A percentile compares a stretch with the other conserved stretches of the same genome.
Evolutionary conservation across 1,140 invertebrate species (phyloP).

Genomic region (Pristionchus pacificus): DNA sequence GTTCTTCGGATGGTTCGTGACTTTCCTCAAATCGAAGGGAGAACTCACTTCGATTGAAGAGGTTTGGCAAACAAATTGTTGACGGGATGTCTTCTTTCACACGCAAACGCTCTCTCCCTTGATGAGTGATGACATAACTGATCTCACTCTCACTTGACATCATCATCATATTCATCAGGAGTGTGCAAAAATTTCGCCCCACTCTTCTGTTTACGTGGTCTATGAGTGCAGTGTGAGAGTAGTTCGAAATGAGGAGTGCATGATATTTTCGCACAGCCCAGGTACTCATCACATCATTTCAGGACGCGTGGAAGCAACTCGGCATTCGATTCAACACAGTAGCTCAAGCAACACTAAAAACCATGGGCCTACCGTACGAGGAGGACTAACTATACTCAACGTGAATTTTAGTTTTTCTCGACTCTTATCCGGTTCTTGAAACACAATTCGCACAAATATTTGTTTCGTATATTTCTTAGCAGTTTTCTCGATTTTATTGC

Average conservation of each 20-base stretch:
- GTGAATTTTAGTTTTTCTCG: not conserved
- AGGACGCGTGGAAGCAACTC: not conserved
- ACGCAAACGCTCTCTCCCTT: no score
- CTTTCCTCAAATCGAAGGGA: not conserved
- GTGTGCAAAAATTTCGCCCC: no score
- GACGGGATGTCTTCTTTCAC: no score
- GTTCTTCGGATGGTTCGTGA: not conserved
- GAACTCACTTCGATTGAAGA: not conserved
- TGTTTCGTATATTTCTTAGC: no score
- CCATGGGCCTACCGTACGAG: not conserved
- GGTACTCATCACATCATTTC: no score
- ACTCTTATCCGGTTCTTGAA: not conserved
- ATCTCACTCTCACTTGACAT: not conserved
- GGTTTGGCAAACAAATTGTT: not conserved
- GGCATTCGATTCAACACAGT: not conserved
- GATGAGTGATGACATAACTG: no score
- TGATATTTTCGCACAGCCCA: no score
- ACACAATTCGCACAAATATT: not conserved
- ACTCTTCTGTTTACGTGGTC: no score
- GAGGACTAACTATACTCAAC: not conserved
- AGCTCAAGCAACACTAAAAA: not conserved
- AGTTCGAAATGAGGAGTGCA: no score
- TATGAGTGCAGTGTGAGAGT: no score
- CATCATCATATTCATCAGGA: no score
- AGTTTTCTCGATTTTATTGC: no score